These are phyloP conservation scores for Camponotus floridanus DNA, from an alignment of 1,140 invertebrate species.

Conservation along the genomic window DNA sequence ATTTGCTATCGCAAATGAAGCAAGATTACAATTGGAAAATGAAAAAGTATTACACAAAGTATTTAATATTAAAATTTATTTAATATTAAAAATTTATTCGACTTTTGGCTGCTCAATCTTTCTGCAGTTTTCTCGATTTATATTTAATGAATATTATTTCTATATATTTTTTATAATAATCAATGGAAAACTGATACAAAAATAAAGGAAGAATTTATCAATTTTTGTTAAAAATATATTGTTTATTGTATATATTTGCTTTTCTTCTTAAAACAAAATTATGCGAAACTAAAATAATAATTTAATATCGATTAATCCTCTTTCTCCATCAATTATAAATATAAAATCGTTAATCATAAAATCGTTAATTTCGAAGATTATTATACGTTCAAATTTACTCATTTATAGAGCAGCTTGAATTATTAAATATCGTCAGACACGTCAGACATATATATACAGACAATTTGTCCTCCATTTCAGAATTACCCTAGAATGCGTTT, in stretches of 20 bases:
- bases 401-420: background rate
- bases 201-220: no score
- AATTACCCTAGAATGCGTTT: conserved; percentile 43
- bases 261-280: background rate
- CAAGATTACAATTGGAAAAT: background rate
- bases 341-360: background rate
- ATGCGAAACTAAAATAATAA: background rate
- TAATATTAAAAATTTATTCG: background rate
- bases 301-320: background rate
- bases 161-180: no score
- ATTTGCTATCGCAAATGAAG: no score
- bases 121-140: background rate
- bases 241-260: background rate
- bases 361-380: background rate
- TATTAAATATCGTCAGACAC: conserved; percentile 3
- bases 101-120: background rate
- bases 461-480: background rate
- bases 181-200: no score
- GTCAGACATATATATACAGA: background rate
- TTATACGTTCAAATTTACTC: background rate
- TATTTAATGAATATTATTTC: background rate
- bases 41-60: background rate
- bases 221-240: background rate
- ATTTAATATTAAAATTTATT: background rate
- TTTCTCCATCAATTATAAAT: background rate